Evolutionary conservation across 2,113 vertebrate genomes (phyloP).

Genomic region (Ellobius talpinus): DNA sequence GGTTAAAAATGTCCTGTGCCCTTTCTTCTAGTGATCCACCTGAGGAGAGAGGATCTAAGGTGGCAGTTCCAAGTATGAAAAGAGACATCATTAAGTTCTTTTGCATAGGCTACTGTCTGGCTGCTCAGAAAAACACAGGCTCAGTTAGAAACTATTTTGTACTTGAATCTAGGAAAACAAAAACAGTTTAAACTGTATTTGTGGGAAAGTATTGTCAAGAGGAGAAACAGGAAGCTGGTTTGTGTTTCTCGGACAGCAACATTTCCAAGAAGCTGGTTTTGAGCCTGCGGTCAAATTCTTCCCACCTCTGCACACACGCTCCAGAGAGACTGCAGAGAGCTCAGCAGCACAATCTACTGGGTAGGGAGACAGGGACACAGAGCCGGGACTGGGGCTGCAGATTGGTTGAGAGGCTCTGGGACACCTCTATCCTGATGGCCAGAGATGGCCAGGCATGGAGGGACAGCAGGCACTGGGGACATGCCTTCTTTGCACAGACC

Average conservation of each 20-base stretch:
- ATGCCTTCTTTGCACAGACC: not conserved
- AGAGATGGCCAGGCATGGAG: too few species aligned
- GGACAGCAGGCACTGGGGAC: not conserved
- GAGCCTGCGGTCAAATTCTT: not conserved
- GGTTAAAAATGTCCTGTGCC: not conserved
- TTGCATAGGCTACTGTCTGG: not conserved
- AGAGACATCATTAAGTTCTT: not conserved
- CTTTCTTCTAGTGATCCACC: not conserved
- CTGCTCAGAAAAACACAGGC: not conserved
- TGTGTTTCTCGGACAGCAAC: not conserved
- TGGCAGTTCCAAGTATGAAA: not conserved
- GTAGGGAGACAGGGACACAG: not conserved
- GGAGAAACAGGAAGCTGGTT: not conserved
- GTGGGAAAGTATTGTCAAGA: not conserved
- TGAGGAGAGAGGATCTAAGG: not conserved
- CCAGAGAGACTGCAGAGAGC: not conserved
- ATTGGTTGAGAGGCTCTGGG: fast-evolving
- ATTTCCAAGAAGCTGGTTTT: not conserved
- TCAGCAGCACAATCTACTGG: not conserved
- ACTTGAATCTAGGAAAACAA: not conserved
- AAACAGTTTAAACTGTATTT: not conserved
- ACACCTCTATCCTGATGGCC: fast-evolving
- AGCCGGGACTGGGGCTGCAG: not conserved
- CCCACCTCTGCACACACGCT: not conserved
- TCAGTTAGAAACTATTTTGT: not conserved